phyloP scores from a whole-genome alignment of 2,888 invertebrate species.

The Pristionchus exspectatus region DNA sequence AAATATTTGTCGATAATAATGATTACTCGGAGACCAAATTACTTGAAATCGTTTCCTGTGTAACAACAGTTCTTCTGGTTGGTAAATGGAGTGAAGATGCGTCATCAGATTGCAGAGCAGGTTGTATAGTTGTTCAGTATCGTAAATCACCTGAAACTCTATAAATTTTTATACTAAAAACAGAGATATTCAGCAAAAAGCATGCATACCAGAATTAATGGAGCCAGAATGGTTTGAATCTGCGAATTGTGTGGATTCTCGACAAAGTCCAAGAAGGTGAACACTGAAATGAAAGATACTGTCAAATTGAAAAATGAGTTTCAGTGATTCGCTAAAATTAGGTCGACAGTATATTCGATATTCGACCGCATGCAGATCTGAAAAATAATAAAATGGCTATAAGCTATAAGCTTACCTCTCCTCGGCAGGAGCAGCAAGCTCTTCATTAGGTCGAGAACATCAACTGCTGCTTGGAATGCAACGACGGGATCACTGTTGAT shows the following conservation, averaged over 20 bases:
- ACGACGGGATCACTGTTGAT: slow-evolving; percentile 89
- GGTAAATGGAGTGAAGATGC: slow-evolving; percentile 90
- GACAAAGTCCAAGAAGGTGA: slow-evolving; percentile 93
- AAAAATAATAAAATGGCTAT: background rate
- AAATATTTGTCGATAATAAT: background rate
- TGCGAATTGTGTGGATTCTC: slow-evolving; percentile 94
- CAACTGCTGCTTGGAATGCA: slow-evolving; percentile 91
- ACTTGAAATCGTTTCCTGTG: slow-evolving; percentile 89
- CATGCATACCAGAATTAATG: background rate
- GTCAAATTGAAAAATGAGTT: background rate
- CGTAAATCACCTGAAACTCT: background rate
- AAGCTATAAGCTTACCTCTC: slow-evolving; percentile 84
- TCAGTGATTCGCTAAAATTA: background rate
- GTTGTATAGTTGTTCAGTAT: slow-evolving; percentile 78
- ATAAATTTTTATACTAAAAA: too few species aligned
- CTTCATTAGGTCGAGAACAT: slow-evolving; percentile 98
- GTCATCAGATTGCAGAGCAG: slow-evolving; percentile 96
- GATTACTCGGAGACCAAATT: too few species aligned
- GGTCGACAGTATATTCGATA: too few species aligned
- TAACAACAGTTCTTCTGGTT: slow-evolving; percentile 94
- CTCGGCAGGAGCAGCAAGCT: slow-evolving; percentile 92
- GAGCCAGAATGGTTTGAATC: background rate
- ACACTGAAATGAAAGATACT: slow-evolving; percentile 86
- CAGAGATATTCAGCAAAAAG: too few species aligned
- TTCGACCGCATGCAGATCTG: too few species aligned